Conservation (phyloP, 2,888 invertebrate genomes). For the Rhagophthalmus giganteus region DNA sequence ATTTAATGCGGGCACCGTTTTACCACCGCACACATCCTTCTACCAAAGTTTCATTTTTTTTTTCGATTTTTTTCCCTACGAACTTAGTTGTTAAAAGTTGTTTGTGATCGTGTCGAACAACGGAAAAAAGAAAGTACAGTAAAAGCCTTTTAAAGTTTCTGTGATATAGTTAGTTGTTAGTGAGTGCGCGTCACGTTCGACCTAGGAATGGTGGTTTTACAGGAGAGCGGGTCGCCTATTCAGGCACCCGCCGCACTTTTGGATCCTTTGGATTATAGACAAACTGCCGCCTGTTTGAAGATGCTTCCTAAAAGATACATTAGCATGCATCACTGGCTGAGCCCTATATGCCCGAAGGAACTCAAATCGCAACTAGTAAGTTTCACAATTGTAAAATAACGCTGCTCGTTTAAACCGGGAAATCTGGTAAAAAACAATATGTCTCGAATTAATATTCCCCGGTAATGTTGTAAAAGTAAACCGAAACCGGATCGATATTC, state of each 20-base stretch:
- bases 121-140: slow-evolving; percentile 17
- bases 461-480: too few species aligned
- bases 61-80: slow-evolving; percentile 8
- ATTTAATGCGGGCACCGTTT: too few species aligned
- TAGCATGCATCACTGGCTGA: slow-evolving; percentile 88
- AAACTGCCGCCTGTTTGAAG: slow-evolving; percentile 82
- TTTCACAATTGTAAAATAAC: too few species aligned
- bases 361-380: slow-evolving; percentile 78
- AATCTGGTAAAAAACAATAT: too few species aligned
- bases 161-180: slow-evolving; percentile 22
- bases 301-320: slow-evolving; percentile 89
- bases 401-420: too few species aligned
- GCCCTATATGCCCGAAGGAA: slow-evolving; percentile 79
- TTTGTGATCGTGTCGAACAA: too few species aligned
- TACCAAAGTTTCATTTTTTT: background rate
- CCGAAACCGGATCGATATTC: too few species aligned
- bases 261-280: slow-evolving; percentile 77
- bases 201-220: slow-evolving; percentile 70
- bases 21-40: background rate
- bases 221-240: slow-evolving; percentile 65
- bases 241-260: slow-evolving; percentile 64
- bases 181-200: slow-evolving; percentile 19
- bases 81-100: too few species aligned
- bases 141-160: slow-evolving; percentile 28
- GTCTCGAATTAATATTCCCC: too few species aligned